Evolutionary conservation across 2,888 invertebrate genomes (phyloP), one percentile per base, ranked within the genome.

Genomic region (Scaptomyza tumidula): DNA sequence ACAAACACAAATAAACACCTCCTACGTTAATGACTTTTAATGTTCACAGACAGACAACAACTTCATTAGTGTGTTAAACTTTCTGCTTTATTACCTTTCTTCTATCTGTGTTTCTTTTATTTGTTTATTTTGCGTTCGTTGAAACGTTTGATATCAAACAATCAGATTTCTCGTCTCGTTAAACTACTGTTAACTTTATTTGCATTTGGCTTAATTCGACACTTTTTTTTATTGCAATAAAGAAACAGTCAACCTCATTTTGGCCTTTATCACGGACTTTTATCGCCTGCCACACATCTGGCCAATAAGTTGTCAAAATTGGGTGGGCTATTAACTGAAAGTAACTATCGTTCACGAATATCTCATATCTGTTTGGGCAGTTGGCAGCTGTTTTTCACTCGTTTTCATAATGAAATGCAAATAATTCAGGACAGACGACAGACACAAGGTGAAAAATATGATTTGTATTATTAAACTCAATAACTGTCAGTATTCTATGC

Each of bases 171-270:
- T 64, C 53, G 53, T 68, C 71, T 78, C 77, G 80, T 84, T 84
- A 81, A 83, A 71, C 58, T 61, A 77, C 89, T 69, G 86, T 84
- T 88, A 88, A 78, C 67, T 75, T 60, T 58, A 84, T 89, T 88
- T 87, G 76, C 75, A 86, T 88, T 76, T 65, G 64, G 56, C 78
- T 61, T 29, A 29, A 29, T 29, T 29, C 29, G 6, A 33, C 29
- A 1, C 6, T 29, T 29, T 10, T 33, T 1, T 33, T 70, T 68
- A 71, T 65, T 35, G 68, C 75, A 52, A 66, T 54, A 58, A 29
- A 16, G 5, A 39, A 39, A 9, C 2, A 41, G 16, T 41, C 41
- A 16, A 41, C 6, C 19, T 24, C 61, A 49, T 24, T 24, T 24
- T 24, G 24, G 24, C 24, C 24, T 3, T 24, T 24, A 24, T 53